Conservation (phyloP, 2,113 vertebrate genomes). For the Turnix velox region DNA sequence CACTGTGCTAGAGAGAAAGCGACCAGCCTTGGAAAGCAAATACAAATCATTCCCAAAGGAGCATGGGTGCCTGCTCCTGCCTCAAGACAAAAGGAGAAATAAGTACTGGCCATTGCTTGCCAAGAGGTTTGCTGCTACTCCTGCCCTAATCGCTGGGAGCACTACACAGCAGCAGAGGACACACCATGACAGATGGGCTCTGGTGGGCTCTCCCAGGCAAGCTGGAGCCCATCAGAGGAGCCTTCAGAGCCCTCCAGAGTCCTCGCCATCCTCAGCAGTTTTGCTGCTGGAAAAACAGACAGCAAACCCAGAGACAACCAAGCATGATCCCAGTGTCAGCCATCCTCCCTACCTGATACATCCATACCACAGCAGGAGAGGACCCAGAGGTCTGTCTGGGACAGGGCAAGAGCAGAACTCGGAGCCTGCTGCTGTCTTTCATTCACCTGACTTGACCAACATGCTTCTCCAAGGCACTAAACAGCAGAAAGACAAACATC, state of each 20-base stretch:
- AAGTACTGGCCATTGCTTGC: not conserved
- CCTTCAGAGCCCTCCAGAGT: not conserved
- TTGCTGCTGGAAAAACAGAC: not conserved
- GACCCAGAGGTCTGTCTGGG: not conserved
- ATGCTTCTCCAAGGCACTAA: not conserved
- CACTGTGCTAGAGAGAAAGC: not conserved
- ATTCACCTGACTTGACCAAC: not conserved
- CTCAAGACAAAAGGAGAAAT: not conserved
- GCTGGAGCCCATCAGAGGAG: not conserved
- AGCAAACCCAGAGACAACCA: not conserved
- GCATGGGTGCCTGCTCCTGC: not conserved
- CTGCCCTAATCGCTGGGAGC: not conserved
- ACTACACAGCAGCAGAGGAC: accelerated
- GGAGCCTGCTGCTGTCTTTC: not conserved
- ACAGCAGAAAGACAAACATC: not conserved
- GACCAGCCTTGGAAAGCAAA: not conserved
- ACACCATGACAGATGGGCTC: not conserved
- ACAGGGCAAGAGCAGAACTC: not conserved
- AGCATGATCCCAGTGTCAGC: not conserved
- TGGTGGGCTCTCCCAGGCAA: not conserved
- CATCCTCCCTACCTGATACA: not conserved
- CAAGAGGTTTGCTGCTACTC: not conserved
- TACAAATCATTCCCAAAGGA: not conserved
- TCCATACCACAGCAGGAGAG: not conserved
- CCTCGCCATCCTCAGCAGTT: not conserved